phyloP scores from a whole-genome alignment of 1,140 invertebrate species.

The Drosophila kepulauana region DNA sequence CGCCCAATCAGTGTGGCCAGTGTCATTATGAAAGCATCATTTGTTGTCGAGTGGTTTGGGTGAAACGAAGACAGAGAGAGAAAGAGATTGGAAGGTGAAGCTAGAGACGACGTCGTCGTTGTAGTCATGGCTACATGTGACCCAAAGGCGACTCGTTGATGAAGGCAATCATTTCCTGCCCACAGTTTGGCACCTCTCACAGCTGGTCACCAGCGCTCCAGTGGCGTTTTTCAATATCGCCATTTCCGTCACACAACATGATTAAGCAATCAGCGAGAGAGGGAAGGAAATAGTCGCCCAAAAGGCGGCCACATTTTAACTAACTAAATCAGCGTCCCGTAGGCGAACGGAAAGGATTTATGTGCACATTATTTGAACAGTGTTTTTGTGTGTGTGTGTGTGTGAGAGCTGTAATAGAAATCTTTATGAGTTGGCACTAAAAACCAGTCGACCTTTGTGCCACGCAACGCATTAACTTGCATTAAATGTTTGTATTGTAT shows the following conservation, averaged over 20 bases:
- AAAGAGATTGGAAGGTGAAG: not conserved
- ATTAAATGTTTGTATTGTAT: constrained; percentile 25
- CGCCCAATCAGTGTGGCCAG: constrained; percentile 14
- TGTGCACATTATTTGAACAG: constrained; percentile 65
- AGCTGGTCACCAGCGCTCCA: constrained; percentile 55
- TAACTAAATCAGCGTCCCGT: constrained; percentile 53
- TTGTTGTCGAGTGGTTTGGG: constrained; percentile 23
- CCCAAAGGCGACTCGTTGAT: constrained; percentile 10
- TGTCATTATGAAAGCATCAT: constrained; percentile 54
- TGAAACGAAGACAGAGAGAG: not conserved
- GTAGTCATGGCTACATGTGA: constrained; percentile 23
- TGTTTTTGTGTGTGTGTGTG: not conserved
- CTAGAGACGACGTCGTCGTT: not conserved
- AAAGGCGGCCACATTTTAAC: constrained; percentile 63
- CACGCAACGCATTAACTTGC: constrained; percentile 57
- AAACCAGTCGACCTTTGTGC: constrained; percentile 39
- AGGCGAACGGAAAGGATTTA: constrained; percentile 62
- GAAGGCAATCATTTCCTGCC: constrained; percentile 17
- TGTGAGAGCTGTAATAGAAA: constrained; percentile 41
- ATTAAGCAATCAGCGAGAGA: constrained; percentile 72
- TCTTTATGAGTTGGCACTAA: constrained; percentile 68
- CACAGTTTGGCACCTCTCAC: constrained; percentile 6
- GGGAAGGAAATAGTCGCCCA: constrained; percentile 1
- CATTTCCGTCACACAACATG: constrained; percentile 74
- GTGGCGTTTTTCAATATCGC: constrained; percentile 76